phyloP scores from a whole-genome alignment of 2,888 invertebrate species.

The Gnatocerus cornutus region DNA sequence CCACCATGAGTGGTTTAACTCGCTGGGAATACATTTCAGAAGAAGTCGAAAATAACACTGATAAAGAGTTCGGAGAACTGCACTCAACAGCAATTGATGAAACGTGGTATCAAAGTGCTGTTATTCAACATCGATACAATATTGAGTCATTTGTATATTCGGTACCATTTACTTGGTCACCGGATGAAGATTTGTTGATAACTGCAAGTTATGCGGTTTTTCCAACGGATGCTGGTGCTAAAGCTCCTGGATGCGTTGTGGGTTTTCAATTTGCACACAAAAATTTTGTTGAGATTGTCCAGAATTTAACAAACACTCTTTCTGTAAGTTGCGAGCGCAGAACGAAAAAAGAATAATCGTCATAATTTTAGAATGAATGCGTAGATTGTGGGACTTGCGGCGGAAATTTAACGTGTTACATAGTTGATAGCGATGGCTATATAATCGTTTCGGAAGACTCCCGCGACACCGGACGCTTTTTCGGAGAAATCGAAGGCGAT shows the following conservation, averaged over 20 bases:
- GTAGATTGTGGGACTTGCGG: slow-evolving; percentile 75
- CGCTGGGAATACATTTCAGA: slow-evolving; percentile 87
- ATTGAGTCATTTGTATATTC: slow-evolving; percentile 85
- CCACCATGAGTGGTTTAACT: slow-evolving; percentile 92
- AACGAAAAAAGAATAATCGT: not conserved
- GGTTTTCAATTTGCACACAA: slow-evolving; percentile 89
- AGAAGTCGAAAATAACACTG: slow-evolving; percentile 70
- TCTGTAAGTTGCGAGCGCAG: slow-evolving; percentile 65
- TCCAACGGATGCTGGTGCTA: slow-evolving; percentile 82
- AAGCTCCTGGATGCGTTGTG: slow-evolving; percentile 91
- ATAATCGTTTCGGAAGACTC: slow-evolving; percentile 83
- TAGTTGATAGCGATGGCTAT: slow-evolving; percentile 95
- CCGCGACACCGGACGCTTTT: slow-evolving; percentile 85
- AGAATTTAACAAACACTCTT: slow-evolving; percentile 77
- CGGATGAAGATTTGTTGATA: slow-evolving; percentile 76
- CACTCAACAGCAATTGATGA: slow-evolving; percentile 88
- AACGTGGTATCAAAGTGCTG: slow-evolving; percentile 93
- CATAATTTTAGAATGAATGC: slow-evolving; percentile 68
- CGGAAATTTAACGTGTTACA: slow-evolving; percentile 84
- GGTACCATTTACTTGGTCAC: slow-evolving; percentile 76
- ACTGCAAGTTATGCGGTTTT: slow-evolving; percentile 91
- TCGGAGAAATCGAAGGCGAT: slow-evolving; percentile 86
- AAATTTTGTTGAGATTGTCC: slow-evolving; percentile 80
- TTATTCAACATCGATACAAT: slow-evolving; percentile 86
- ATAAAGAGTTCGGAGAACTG: slow-evolving; percentile 81